phyloP scores from a whole-genome alignment of 2,113 vertebrate genomes.

The Rana temporaria region DNA sequence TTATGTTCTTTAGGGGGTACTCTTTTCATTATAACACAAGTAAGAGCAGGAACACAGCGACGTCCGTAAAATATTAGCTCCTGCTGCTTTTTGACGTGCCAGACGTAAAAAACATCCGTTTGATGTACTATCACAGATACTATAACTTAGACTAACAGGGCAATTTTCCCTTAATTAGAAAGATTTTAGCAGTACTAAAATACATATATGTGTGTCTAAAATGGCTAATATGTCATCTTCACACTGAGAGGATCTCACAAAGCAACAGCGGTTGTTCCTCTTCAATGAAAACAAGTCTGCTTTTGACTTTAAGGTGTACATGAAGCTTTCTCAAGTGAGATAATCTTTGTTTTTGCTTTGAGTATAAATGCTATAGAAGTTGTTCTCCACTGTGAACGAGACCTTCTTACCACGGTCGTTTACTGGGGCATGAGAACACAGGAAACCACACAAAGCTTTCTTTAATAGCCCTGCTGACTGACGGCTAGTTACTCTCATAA shows the following conservation, averaged over 20 bases:
- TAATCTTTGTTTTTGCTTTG: conserved; percentile 2
- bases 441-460: not conserved
- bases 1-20: conserved; percentile 15
- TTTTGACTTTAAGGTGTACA: not conserved
- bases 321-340: not conserved
- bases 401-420: not conserved
- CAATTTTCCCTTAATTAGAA: conserved; percentile 36
- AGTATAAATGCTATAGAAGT: conserved; percentile 11
- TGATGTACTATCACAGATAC: conserved; percentile 28
- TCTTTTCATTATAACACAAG: not conserved
- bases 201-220: not conserved
- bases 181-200: conserved; percentile 15
- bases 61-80: conserved; percentile 21
- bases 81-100: conserved; percentile 20
- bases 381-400: not conserved
- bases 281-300: not conserved
- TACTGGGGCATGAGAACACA: not conserved
- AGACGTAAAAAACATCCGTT: not conserved
- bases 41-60: not conserved
- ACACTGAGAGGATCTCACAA: conserved; percentile 18
- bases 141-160: not conserved
- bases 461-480: too few species aligned
- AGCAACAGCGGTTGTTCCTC: conserved; percentile 5
- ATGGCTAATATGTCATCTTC: conserved; percentile 26
- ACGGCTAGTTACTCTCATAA: too few species aligned